Evolutionary conservation across 1,140 invertebrate species (phyloP).

Genomic region (Pollicipes pollicipes): DNA sequence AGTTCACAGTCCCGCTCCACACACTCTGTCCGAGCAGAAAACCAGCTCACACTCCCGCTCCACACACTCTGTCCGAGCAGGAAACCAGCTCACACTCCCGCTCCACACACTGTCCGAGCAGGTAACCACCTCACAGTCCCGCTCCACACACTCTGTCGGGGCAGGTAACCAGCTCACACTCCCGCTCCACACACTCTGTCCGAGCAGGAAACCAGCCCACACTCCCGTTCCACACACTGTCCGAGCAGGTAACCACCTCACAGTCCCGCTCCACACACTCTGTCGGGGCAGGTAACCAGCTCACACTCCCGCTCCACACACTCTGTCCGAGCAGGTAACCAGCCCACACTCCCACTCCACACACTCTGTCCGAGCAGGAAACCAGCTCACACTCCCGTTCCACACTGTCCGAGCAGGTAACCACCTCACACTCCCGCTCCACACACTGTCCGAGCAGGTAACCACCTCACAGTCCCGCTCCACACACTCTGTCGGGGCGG

Average conservation of each 20-base stretch:
- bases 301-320: too few relatives aligned
- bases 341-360: too few relatives aligned
- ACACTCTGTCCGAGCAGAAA: constrained; percentile 28
- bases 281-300: too few relatives aligned
- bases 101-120: background rate
- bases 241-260: too few relatives aligned
- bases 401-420: background rate
- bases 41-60: constrained; percentile 31
- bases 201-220: constrained; percentile 51
- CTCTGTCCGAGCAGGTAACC: too few relatives aligned
- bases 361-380: too few relatives aligned
- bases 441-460: background rate
- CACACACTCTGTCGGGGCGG: constrained; percentile 19
- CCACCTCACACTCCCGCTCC: background rate
- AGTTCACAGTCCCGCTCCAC: constrained; percentile 12
- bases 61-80: background rate
- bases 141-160: constrained; percentile 17
- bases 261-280: too few relatives aligned
- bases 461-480: background rate
- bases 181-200: constrained; percentile 56
- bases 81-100: background rate
- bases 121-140: background rate
- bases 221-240: background rate
- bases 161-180: constrained; percentile 21
- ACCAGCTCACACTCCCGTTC: too few relatives aligned